Base-by-base conservation (phyloP, 1,140 invertebrate species). In the Drosophila nebulosa region DNA sequence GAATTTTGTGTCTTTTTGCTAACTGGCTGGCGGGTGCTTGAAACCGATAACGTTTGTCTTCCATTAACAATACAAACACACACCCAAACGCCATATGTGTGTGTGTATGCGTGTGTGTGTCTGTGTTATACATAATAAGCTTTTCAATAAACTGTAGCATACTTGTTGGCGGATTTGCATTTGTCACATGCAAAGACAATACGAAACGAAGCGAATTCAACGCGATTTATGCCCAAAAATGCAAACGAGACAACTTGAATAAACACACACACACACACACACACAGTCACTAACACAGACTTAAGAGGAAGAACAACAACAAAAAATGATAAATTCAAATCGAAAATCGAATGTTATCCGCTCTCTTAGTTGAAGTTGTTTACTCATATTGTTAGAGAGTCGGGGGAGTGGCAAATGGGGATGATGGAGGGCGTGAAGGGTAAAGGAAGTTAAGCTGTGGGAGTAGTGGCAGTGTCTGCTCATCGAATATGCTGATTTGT, bases 41-140 rank as follows among this genome's bases (percentile, higher is more conserved):
- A 55, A 75, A 65, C 60, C 57, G 78, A 77, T 76, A 80, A 73
- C 78, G 64, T 64, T 76, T 80, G 73, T 80, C 78, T 77, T 69
- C 78, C 78, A 80, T 80, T 73, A 76, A 67, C 78, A 80, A 69
- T 52, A 73, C 64, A 80, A 80, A 76, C 64, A 76, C 7, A 24
- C 16, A 53, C 55, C n/a, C 52, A 36, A 50, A 71, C 39, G 24
- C 53, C 36, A 62, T 36, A 58, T 35, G 9, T n/a, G 12, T 32
- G 3, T 32, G 10, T 32, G 30, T 52, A 10, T 18, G 26, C 36
- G 55, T 56, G 32, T 57, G 21, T 39, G 36, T 61, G 32, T 4
- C 21, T 58, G 36, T 57, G 62, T 14, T 52, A 36, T 60, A 50
- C 58, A 79, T 71, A 79, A 78, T 78, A 78, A 73, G 74, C 64